phyloP scores from a whole-genome alignment of 2,888 invertebrate species.

The Phlogophora meticulosa region DNA sequence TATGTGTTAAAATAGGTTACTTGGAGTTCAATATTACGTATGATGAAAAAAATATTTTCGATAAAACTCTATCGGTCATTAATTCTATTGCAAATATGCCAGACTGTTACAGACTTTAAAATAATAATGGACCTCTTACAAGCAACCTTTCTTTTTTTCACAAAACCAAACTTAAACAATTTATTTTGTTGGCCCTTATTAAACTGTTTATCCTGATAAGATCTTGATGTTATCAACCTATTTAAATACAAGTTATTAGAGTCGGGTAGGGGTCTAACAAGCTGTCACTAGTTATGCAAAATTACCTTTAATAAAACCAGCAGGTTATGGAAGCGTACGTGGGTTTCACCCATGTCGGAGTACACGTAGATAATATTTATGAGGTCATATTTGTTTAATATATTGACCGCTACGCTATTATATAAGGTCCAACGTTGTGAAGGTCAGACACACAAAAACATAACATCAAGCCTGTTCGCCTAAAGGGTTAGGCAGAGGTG shows the following conservation, averaged over 20 bases:
- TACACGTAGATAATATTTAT: slow-evolving; percentile 31
- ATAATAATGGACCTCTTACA: too few species aligned
- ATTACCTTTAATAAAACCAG: slow-evolving; percentile 50
- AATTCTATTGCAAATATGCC: too few species aligned
- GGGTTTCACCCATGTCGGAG: slow-evolving; percentile 30
- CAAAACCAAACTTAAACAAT: too few species aligned
- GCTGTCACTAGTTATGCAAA: slow-evolving; percentile 55
- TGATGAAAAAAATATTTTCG: too few species aligned
- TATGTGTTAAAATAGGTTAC: too few species aligned
- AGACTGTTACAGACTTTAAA: too few species aligned
- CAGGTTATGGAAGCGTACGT: slow-evolving; percentile 44
- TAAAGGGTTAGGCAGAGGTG: too few species aligned
- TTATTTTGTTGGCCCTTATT: not conserved
- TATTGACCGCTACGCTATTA: not conserved
- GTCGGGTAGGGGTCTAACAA: slow-evolving; percentile 29
- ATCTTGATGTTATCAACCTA: slow-evolving; percentile 12
- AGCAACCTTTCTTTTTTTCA: too few species aligned
- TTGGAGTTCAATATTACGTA: too few species aligned
- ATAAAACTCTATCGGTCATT: too few species aligned
- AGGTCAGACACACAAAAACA: slow-evolving; percentile 4
- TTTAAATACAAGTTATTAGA: slow-evolving; percentile 30
- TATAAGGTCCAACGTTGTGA: slow-evolving; percentile 22
- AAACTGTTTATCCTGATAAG: slow-evolving; percentile 7
- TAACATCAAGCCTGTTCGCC: too few species aligned
- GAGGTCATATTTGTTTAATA: slow-evolving; percentile 33